phyloP scores from a whole-genome alignment of 2,888 invertebrate species.

The Microctonus brassicae region DNA sequence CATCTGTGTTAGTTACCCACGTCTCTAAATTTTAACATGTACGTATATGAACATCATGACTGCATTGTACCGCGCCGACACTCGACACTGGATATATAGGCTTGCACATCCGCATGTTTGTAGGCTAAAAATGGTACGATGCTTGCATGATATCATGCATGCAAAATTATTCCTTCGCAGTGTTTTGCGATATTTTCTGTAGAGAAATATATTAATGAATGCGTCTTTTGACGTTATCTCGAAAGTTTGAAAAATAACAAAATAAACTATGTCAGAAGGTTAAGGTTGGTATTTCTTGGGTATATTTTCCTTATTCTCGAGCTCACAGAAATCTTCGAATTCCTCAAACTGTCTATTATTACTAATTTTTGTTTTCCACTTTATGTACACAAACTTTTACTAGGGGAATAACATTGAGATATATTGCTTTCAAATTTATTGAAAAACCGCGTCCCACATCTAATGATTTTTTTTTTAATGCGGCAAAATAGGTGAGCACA shows the following conservation, averaged over 20 bases:
- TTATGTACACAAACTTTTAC: background rate
- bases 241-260: too few species aligned
- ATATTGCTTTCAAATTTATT: background rate
- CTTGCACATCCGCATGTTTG: conserved; percentile 45
- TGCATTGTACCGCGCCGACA: conserved; percentile 29
- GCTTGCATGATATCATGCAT: conserved; percentile 58
- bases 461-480: background rate
- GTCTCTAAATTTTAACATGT: background rate
- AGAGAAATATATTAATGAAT: too few species aligned
- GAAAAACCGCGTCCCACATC: too few species aligned
- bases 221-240: too few species aligned
- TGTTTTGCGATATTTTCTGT: background rate
- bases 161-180: conserved; percentile 13
- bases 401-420: background rate
- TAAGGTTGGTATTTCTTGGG: too few species aligned
- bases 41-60: background rate
- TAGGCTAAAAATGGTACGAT: conserved; percentile 63
- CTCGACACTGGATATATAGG: conserved; percentile 34
- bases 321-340: too few species aligned
- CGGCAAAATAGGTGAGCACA: background rate
- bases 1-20: background rate
- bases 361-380: background rate
- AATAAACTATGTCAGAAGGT: too few species aligned
- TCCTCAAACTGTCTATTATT: too few species aligned
- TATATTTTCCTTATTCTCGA: too few species aligned